These are phyloP conservation scores for Leptocoma aspasia DNA, from an alignment of 2,113 vertebrate species.

Conservation along the genomic window DNA sequence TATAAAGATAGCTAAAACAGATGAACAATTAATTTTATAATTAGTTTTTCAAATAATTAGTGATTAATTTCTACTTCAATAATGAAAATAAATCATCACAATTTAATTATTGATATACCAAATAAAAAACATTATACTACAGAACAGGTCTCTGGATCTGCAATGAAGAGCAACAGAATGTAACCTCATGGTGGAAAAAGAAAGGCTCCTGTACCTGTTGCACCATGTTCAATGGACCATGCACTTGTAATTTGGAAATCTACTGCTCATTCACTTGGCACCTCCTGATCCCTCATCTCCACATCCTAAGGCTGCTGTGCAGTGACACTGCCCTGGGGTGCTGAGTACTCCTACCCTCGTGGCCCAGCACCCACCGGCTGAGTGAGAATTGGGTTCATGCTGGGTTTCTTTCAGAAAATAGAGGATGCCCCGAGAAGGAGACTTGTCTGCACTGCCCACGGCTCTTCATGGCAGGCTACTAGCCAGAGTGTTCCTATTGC, in stretches of 20 bases:
- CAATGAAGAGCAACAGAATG: neutral
- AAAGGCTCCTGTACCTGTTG: neutral
- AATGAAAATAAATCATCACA: neutral
- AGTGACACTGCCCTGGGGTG: neutral
- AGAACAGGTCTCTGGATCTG: neutral
- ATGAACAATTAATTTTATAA: neutral
- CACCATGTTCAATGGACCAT: neutral
- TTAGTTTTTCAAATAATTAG: neutral
- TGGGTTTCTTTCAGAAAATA: neutral
- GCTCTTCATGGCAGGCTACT: neutral
- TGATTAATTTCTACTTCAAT: neutral
- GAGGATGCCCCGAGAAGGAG: neutral
- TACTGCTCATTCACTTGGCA: neutral
- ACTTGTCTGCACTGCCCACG: neutral
- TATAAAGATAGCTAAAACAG: accelerated
- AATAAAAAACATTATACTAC: neutral
- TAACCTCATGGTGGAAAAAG: neutral
- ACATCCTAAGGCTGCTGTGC: neutral
- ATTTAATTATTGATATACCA: neutral
- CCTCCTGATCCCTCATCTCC: neutral
- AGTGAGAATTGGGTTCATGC: neutral
- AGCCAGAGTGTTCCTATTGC: neutral
- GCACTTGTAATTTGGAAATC: accelerated
- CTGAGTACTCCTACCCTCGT: neutral
- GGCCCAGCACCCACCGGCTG: neutral